Base-by-base conservation (phyloP, 1,140 invertebrate species). In the Tigriopus japonicus region DNA sequence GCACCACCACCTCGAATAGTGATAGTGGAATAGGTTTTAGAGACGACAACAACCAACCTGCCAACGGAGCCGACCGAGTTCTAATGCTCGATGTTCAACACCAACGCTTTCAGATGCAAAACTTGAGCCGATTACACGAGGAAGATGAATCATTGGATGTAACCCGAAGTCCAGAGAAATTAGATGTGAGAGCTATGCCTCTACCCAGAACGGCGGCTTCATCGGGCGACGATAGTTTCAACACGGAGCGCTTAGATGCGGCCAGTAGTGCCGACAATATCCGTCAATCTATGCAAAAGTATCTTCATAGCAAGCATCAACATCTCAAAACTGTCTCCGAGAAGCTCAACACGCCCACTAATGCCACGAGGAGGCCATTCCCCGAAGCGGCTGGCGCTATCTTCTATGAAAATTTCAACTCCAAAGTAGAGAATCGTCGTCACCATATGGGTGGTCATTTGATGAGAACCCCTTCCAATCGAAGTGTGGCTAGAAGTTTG, bases 11-110 rank as follows among this genome's bases (percentile, higher is more conserved):
- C n/a, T n/a, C n/a, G n/a, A 95, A 94, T 69, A 91, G 87, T 65
- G 91, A 95, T 71, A 94, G 89, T 15, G 90, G 90, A 0, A 90
- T 94, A 59, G 89, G 90, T 0, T 91, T 91, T 67, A 80, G 85
- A 63, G 87, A 90, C 67, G n/a, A n/a, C n/a, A n/a, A n/a, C n/a
- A n/a, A n/a, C n/a, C n/a, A n/a, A n/a, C n/a, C n/a, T n/a, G n/a
- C n/a, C n/a, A n/a, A n/a, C n/a, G n/a, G n/a, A n/a, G n/a, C n/a
- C n/a, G n/a, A n/a, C n/a, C n/a, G n/a, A n/a, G n/a, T n/a, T n/a
- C n/a, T n/a, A n/a, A n/a, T n/a, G n/a, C n/a, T n/a, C n/a, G n/a
- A n/a, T n/a, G n/a, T n/a, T n/a, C n/a, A n/a, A n/a, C n/a, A n/a
- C n/a, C n/a, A n/a, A n/a, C n/a, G n/a, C n/a, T n/a, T n/a, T n/a